phyloP scores from a whole-genome alignment of 2,797 vertebrate genomes.

The Scarus forsteni region DNA sequence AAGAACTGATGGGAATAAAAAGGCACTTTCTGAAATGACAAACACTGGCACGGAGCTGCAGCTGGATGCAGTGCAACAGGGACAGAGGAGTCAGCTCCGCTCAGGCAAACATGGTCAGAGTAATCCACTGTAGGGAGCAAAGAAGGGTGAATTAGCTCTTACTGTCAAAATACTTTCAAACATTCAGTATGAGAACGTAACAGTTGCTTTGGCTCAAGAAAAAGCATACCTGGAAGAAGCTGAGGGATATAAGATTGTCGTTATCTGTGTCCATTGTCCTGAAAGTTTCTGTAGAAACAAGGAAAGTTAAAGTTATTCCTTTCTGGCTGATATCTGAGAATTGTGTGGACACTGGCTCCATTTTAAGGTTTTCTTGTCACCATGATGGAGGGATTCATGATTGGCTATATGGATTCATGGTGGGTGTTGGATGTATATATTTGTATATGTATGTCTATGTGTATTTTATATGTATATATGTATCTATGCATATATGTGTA shows the following conservation, averaged over 20 bases:
- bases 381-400: too few relatives aligned
- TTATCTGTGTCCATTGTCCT: conserved; percentile 88
- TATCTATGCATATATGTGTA: too few relatives aligned
- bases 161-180: background rate
- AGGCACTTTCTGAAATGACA: conserved; percentile 75
- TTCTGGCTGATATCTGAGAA: rapidly evolving
- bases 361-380: too few relatives aligned
- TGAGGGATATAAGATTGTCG: conserved; percentile 87
- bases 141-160: background rate
- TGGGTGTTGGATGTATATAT: too few relatives aligned
- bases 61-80: conserved; percentile 18
- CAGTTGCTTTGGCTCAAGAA: background rate
- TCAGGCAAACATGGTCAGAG: conserved; percentile 94
- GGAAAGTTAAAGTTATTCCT: conserved; percentile 1
- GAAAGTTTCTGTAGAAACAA: conserved; percentile 87
- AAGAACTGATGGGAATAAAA: conserved; percentile 41
- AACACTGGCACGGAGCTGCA: conserved; percentile 25
- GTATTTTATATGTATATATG: too few relatives aligned
- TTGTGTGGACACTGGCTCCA: background rate
- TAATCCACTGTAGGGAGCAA: conserved; percentile 86
- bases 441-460: too few relatives aligned
- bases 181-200: too few relatives aligned
- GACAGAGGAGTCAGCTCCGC: conserved; percentile 19
- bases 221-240: conserved; percentile 86
- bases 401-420: too few relatives aligned